Evolutionary conservation across 2,113 vertebrate species (phyloP).

Genomic region (Ibidorhyncha struthersii): DNA sequence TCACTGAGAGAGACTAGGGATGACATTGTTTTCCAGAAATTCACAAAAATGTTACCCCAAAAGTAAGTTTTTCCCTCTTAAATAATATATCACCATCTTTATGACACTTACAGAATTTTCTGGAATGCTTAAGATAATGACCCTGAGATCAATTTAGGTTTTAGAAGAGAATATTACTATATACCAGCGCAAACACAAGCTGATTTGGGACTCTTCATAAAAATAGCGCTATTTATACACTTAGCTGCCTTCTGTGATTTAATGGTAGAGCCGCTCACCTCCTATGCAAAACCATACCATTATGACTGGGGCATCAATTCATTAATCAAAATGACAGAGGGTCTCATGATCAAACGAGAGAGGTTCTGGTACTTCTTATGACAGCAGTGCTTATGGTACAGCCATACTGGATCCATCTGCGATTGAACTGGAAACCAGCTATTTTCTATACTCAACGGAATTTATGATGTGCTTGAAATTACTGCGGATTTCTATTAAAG

Average conservation of each 20-base stretch:
- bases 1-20: neutral
- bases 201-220: neutral
- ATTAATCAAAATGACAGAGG: conserved; percentile 20
- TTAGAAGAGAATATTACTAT: neutral
- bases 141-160: neutral
- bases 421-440: conserved; percentile 45
- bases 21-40: neutral
- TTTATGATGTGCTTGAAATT: conserved; percentile 63
- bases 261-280: neutral
- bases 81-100: neutral
- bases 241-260: neutral
- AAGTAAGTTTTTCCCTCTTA: neutral
- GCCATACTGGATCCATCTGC: conserved; percentile 36
- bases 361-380: neutral
- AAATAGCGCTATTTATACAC: neutral
- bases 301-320: neutral
- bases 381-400: neutral
- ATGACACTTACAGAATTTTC: neutral
- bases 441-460: conserved; percentile 53
- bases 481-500: conserved; percentile 67
- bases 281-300: neutral
- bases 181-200: neutral
- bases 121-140: neutral
- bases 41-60: neutral
- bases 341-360: conserved; percentile 14